phyloP scores from a whole-genome alignment of 2,797 vertebrate species.

The Schizothorax lantsangensis region DNA sequence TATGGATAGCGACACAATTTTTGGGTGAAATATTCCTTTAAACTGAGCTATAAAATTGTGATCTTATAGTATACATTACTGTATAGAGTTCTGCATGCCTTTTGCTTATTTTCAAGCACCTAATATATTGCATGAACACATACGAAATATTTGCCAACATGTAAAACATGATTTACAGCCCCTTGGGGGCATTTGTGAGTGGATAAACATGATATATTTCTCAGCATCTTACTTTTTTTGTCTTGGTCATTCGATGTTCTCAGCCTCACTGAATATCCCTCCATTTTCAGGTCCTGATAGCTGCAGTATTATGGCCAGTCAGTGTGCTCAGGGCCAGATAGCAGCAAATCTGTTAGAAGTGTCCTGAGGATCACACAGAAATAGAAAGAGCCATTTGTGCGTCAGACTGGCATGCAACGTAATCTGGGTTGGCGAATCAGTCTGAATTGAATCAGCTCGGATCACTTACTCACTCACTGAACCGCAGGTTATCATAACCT shows the following conservation, averaged over 20 bases:
- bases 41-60: neutral
- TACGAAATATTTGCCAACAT: constrained; percentile 11
- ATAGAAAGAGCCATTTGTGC: constrained; percentile 15
- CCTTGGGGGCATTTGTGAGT: neutral
- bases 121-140: constrained; percentile 19
- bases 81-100: neutral
- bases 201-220: constrained; percentile 15
- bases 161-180: constrained; percentile 16
- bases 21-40: neutral
- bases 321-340: constrained; percentile 10
- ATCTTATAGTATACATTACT: neutral
- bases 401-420: neutral
- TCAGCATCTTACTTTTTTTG: neutral
- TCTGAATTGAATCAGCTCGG: constrained; percentile 16
- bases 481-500: neutral
- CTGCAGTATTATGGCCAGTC: constrained; percentile 27
- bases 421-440: neutral
- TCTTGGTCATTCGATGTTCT: constrained; percentile 16
- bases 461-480: constrained; percentile 21
- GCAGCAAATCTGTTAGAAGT: constrained; percentile 24
- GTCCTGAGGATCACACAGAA: constrained; percentile 33
- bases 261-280: neutral
- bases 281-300: constrained; percentile 6
- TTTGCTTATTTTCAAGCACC: constrained; percentile 31
- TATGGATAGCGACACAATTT: neutral